Evolutionary conservation across 2,797 vertebrate species (phyloP).

Genomic region (Crocodylus rhombifer): DNA sequence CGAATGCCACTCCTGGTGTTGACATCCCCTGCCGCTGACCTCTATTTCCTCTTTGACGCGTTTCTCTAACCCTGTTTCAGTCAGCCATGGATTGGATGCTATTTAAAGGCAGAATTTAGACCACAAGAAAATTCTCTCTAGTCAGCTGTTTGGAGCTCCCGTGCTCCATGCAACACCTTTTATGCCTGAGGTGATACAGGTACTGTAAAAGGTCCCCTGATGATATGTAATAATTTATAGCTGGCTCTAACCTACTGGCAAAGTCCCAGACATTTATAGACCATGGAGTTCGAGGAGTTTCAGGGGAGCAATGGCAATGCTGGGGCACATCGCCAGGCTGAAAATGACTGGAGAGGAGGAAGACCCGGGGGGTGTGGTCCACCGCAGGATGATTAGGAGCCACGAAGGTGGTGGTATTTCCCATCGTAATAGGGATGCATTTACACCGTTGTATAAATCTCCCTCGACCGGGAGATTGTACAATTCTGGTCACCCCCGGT

Average conservation of each 20-base stretch:
- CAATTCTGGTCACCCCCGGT: too few relatives aligned
- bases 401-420: too few relatives aligned
- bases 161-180: neutral
- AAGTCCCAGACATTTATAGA: neutral
- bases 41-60: neutral
- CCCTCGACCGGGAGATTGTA: too few relatives aligned
- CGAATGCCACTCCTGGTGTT: fast-evolving
- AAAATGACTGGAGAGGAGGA: neutral
- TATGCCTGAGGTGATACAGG: constrained; percentile 44
- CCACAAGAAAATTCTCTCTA: neutral
- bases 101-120: neutral
- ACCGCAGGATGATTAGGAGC: neutral
- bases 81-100: neutral
- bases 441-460: too few relatives aligned
- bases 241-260: neutral
- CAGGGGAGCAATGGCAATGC: fast-evolving
- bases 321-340: neutral
- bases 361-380: neutral
- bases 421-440: neutral
- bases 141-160: constrained; percentile 17
- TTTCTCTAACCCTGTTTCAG: neutral
- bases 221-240: neutral
- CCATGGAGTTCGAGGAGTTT: neutral
- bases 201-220: constrained; percentile 44
- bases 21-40: fast-evolving